A percentile compares a stretch with the other conserved stretches of the same genome.
Evolutionary conservation across 1,140 invertebrate species (phyloP).

Genomic region (Metopolophium dirhodum): DNA sequence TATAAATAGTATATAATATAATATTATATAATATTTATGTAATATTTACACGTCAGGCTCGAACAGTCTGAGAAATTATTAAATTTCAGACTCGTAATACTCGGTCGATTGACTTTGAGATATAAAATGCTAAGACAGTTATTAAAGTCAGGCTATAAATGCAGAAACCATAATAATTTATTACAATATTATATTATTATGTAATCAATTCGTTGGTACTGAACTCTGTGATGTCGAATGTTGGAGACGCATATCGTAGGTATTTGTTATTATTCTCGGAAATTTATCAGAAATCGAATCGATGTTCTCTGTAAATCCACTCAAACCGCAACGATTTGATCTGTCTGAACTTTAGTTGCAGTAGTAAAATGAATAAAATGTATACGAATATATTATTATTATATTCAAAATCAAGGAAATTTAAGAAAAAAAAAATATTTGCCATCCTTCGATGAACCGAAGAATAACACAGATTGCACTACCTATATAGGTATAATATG

Average conservation of each 20-base stretch:
- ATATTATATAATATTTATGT: too few species aligned
- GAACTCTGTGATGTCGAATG: not conserved
- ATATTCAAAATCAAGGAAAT: not conserved
- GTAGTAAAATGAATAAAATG: not conserved
- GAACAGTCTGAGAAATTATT: not conserved
- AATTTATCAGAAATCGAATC: not conserved
- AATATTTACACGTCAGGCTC: not conserved
- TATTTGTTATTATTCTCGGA: not conserved
- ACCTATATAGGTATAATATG: not conserved
- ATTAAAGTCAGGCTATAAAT: not conserved
- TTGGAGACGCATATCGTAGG: too few species aligned
- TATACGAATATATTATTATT: not conserved
- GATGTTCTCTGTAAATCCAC: not conserved
- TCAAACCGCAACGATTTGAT: not conserved
- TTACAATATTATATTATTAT: not conserved
- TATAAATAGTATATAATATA: too few species aligned
- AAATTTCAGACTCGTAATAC: not conserved
- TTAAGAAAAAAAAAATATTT: not conserved
- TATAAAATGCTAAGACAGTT: not conserved
- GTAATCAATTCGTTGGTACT: not conserved
- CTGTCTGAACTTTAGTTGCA: not conserved
- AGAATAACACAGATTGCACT: not conserved
- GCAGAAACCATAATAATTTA: not conserved
- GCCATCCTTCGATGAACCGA: not conserved
- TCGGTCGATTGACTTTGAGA: not conserved